phyloP scores from a whole-genome alignment of 2,113 vertebrate genomes.

The Amblyornis subalaris region DNA sequence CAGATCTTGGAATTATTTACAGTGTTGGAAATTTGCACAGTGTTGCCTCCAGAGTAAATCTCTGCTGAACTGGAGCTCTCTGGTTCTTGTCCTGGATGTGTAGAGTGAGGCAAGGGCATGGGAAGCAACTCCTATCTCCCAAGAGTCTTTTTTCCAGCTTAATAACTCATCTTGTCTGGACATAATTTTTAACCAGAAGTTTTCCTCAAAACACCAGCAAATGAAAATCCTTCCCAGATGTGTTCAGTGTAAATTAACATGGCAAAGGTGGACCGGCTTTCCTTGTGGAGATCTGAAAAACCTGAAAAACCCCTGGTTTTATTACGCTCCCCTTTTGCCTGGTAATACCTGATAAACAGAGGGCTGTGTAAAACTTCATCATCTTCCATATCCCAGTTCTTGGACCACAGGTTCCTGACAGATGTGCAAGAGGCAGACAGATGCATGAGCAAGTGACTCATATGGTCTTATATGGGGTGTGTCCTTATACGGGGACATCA shows the following conservation, averaged over 20 bases:
- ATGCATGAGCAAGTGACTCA: not conserved
- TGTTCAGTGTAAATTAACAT: not conserved
- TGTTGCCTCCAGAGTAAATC: not conserved
- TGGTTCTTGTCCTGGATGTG: not conserved
- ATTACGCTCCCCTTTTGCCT: not conserved
- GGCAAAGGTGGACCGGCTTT: not conserved
- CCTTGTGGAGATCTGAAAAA: not conserved
- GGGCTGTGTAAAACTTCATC: not conserved
- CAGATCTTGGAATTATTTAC: not conserved
- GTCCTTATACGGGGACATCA: not conserved
- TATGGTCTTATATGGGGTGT: accelerated
- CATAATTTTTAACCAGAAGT: not conserved
- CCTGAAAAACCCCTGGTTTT: not conserved
- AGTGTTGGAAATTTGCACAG: not conserved
- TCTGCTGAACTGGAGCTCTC: not conserved
- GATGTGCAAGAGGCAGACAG: not conserved
- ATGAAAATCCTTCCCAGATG: not conserved
- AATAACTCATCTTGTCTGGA: not conserved
- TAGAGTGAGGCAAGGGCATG: not conserved
- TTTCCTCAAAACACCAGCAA: not conserved
- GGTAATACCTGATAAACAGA: not conserved
- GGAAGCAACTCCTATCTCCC: not conserved
- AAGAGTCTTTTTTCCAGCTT: not conserved
- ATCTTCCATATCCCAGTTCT: not conserved
- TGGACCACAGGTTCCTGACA: not conserved